These are phyloP conservation scores for Drymonia ruficornis DNA, from an alignment of 2,888 invertebrate species.

Conservation along the genomic window DNA sequence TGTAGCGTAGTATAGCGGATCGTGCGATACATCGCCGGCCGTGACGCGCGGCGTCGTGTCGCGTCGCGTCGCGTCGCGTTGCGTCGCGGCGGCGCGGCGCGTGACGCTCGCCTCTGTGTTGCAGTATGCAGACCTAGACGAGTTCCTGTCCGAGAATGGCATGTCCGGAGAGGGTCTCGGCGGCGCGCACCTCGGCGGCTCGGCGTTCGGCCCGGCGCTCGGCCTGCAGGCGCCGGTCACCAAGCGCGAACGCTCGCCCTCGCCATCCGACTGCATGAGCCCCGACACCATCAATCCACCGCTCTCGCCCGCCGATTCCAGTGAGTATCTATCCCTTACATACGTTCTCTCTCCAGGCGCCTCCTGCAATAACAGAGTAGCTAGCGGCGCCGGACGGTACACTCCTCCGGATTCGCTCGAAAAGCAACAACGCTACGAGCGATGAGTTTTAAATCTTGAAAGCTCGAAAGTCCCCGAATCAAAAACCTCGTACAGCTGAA, in stretches of 20 bases:
- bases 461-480: no score
- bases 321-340: constrained; percentile 81
- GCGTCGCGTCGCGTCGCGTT: constrained; percentile 7
- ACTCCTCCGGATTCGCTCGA: no score
- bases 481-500: no score
- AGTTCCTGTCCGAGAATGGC: constrained; percentile 97
- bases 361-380: no score
- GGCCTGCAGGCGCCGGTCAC: constrained; percentile 89
- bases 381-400: no score
- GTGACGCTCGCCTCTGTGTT: constrained; percentile 54
- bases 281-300: constrained; percentile 95
- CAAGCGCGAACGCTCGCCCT: constrained; percentile 94
- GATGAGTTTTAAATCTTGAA: no score
- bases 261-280: constrained; percentile 95
- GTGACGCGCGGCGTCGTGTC: no score
- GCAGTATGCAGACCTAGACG: constrained; percentile 98
- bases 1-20: constrained; percentile 8
- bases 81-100: constrained; percentile 12
- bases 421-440: no score
- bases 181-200: constrained; percentile 87
- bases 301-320: constrained; percentile 95
- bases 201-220: constrained; percentile 85
- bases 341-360: no score
- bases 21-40: constrained; percentile 6
- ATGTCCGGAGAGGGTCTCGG: constrained; percentile 92